A percentile compares a stretch with the other conserved stretches of the same genome.
phyloP scores from a whole-genome alignment of 2,888 invertebrate species.

The Pterostichus madidus region DNA sequence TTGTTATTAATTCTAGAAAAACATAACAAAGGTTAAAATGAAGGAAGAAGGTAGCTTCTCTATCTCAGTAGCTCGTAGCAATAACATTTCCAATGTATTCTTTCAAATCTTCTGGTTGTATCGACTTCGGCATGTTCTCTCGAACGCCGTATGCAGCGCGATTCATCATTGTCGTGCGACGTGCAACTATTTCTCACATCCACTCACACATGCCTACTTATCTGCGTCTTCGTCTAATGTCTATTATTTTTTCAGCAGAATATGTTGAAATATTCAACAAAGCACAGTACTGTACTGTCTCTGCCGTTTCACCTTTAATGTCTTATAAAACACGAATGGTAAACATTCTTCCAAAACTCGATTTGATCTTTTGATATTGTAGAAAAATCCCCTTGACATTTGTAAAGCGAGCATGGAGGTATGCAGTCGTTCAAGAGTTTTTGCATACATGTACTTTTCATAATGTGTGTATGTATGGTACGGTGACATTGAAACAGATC shows the following conservation, averaged over 20 bases:
- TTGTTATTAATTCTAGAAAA: too few species aligned
- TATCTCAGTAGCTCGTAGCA: constrained; percentile 13
- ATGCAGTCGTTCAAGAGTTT: constrained; percentile 26
- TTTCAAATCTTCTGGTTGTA: constrained; percentile 13
- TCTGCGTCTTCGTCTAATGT: constrained; percentile 1
- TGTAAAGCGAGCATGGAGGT: constrained; percentile 31
- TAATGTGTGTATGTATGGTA: not conserved
- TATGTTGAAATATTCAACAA: constrained; percentile 10
- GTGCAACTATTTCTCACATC: constrained; percentile 48
- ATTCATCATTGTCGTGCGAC: constrained; percentile 49
- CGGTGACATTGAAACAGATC: constrained; percentile 43
- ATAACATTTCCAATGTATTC: constrained; percentile 30
- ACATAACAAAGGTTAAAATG: too few species aligned
- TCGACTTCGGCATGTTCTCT: not conserved
- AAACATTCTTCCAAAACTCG: constrained; percentile 41
- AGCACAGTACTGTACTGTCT: constrained; percentile 1
- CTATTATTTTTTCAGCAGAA: constrained; percentile 17
- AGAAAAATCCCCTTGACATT: constrained; percentile 57
- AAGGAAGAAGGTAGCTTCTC: too few species aligned
- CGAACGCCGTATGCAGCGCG: constrained; percentile 20
- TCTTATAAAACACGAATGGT: not conserved
- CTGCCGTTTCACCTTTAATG: not conserved
- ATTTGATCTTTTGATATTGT: constrained; percentile 52
- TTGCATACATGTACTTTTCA: constrained; percentile 35
- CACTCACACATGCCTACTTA: not conserved